Percentiles rank a stretch among this genome's conserved stretches.
Evolutionary conservation across 2,888 invertebrate genomes (phyloP).

Genomic region (Synergus itoensis): DNA sequence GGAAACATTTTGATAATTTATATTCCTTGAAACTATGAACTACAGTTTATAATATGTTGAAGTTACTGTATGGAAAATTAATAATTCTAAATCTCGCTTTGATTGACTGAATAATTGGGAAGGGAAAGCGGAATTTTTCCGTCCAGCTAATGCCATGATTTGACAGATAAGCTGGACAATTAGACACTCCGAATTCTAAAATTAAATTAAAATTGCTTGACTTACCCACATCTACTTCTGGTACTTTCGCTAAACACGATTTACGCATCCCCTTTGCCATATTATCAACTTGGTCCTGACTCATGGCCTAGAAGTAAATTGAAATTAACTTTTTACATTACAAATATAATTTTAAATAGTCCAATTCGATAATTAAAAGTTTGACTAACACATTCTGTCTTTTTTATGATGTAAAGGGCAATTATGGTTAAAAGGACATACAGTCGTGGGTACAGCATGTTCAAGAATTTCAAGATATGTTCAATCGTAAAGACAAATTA

Average conservation of each 20-base stretch:
- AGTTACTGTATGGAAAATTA: not conserved
- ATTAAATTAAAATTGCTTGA: not conserved
- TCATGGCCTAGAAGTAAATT: conserved; percentile 18
- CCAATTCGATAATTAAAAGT: not conserved
- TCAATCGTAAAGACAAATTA: not conserved
- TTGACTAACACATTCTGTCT: conserved; percentile 3
- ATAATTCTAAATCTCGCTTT: not conserved
- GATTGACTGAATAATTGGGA: too few relatives aligned
- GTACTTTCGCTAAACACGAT: conserved; percentile 7
- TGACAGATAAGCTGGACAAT: too few relatives aligned
- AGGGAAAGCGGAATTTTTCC: too few relatives aligned
- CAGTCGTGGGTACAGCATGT: not conserved
- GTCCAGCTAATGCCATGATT: too few relatives aligned
- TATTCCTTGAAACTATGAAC: not conserved
- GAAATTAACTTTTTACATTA: not conserved
- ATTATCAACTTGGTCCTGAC: conserved; percentile 9
- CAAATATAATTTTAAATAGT: not conserved
- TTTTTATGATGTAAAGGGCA: not conserved
- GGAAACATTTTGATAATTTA: not conserved
- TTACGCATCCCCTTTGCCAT: conserved; percentile 19
- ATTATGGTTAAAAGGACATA: not conserved
- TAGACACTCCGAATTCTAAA: not conserved
- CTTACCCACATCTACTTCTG: conserved; percentile 2
- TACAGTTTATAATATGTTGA: not conserved
- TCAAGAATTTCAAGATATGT: not conserved